Percentiles rank a stretch among this genome's conserved stretches.
These are phyloP conservation scores for Oreotrochilus melanogaster DNA, from an alignment of 2,113 vertebrate genomes.

Conservation along the genomic window DNA sequence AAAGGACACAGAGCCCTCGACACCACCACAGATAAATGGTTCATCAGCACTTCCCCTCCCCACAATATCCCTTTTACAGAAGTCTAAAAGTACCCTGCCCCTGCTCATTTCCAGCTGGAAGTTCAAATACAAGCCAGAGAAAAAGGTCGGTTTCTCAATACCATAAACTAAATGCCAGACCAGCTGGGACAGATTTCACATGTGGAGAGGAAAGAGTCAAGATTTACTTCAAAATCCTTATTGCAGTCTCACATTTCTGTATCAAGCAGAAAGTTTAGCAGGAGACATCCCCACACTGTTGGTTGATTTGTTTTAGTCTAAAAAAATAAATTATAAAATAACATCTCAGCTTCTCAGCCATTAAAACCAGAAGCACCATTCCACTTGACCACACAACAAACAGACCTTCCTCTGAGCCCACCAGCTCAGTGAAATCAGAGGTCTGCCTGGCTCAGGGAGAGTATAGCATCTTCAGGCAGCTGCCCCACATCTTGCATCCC, in stretches of 20 bases:
- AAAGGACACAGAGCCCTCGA: not conserved
- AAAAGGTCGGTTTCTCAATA: not conserved
- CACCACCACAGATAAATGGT: not conserved
- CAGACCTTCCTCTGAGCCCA: not conserved
- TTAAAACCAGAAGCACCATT: not conserved
- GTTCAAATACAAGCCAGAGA: not conserved
- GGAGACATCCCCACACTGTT: not conserved
- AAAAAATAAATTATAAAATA: not conserved
- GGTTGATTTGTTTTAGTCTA: not conserved
- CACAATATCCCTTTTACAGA: not conserved
- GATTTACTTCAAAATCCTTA: not conserved
- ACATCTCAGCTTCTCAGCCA: not conserved
- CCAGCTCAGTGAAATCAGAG: not conserved
- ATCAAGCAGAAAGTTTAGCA: not conserved
- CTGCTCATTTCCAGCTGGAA: not conserved
- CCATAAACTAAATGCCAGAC: not conserved
- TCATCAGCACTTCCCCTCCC: not conserved
- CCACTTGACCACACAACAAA: not conserved
- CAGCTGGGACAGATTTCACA: not conserved
- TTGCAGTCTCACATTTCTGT: not conserved
- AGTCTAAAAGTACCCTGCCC: not conserved
- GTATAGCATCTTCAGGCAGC: not conserved
- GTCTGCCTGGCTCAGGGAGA: not conserved
- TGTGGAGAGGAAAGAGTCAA: not conserved
- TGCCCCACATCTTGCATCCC: not conserved